Evolutionary conservation across 1,140 invertebrate species (phyloP).

Genomic region (Cydia fagiglandana): DNA sequence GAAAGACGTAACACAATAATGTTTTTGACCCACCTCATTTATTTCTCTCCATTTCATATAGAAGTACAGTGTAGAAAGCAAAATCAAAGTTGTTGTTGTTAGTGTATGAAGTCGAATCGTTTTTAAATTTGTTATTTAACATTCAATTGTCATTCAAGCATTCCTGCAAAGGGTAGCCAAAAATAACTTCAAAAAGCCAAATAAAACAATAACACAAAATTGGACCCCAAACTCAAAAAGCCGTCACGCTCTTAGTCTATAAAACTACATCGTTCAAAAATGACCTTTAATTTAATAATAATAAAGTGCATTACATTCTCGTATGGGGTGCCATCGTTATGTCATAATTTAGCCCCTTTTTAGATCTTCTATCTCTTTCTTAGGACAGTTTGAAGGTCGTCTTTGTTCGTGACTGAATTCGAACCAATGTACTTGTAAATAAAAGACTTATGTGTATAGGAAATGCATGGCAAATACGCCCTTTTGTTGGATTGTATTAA

Average conservation of each 20-base stretch:
- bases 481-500: neutral
- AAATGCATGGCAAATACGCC: neutral
- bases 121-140: neutral
- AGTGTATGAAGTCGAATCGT: neutral
- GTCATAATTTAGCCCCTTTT: slow-evolving; percentile 40
- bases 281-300: neutral
- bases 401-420: slow-evolving; percentile 34
- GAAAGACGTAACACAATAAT: no score
- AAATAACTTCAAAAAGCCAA: neutral
- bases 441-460: neutral
- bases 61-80: no score
- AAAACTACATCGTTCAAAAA: neutral
- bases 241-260: slow-evolving; percentile 24
- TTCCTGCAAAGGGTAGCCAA: neutral
- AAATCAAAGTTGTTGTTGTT: no score
- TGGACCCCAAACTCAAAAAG: neutral
- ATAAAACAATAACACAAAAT: neutral
- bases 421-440: neutral
- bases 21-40: no score
- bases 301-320: slow-evolving; percentile 20
- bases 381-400: slow-evolving; percentile 21
- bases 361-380: neutral
- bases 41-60: no score
- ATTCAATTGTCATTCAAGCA: neutral
- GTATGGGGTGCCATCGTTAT: slow-evolving; percentile 33